phyloP scores from a whole-genome alignment of 2,888 invertebrate genomes.

The Brenthis daphne region DNA sequence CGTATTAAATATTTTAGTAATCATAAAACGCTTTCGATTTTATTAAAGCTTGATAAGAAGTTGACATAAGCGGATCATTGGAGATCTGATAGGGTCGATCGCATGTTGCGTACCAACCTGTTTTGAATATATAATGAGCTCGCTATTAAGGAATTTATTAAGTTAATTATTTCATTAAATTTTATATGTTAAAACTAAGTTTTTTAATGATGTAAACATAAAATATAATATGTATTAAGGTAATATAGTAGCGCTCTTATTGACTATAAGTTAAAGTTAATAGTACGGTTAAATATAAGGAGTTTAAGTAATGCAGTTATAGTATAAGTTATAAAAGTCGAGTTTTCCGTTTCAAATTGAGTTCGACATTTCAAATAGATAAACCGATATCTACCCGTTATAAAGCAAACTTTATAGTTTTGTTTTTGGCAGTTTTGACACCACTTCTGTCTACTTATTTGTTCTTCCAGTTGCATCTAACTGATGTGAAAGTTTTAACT shows the following conservation, averaged over 20 bases:
- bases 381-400: slow-evolving; percentile 76
- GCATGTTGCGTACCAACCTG: slow-evolving; percentile 16
- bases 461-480: slow-evolving; percentile 75
- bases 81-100: slow-evolving; percentile 20
- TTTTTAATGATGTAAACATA: slow-evolving; percentile 38
- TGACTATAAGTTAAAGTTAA: neutral
- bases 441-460: slow-evolving; percentile 79
- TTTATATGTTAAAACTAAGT: slow-evolving; percentile 31
- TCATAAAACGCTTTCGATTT: slow-evolving; percentile 61
- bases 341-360: slow-evolving; percentile 69
- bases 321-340: slow-evolving; percentile 56
- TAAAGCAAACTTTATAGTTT: slow-evolving; percentile 82
- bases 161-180: slow-evolving; percentile 40
- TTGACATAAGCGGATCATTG: slow-evolving; percentile 20
- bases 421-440: slow-evolving; percentile 83
- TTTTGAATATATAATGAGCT: slow-evolving; percentile 32
- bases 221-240: neutral
- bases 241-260: too few species aligned
- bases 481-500: slow-evolving; percentile 76
- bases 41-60: slow-evolving; percentile 45
- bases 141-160: slow-evolving; percentile 45
- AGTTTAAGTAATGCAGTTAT: neutral
- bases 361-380: slow-evolving; percentile 78
- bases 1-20: slow-evolving; percentile 61
- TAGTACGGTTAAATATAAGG: neutral